phyloP scores from a whole-genome alignment of 2,797 vertebrate species.

The Fundulus diaphanus region DNA sequence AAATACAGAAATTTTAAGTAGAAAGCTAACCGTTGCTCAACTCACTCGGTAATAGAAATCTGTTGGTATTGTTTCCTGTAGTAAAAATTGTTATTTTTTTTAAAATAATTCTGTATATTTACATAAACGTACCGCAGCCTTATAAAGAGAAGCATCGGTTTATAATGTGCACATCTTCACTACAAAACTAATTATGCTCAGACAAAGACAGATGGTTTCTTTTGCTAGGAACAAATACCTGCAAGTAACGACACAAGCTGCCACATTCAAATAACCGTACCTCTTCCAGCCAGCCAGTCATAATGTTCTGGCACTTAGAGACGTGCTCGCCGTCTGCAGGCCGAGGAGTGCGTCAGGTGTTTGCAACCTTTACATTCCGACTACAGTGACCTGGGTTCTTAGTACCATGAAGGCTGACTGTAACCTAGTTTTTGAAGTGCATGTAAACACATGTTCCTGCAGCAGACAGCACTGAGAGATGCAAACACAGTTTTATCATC shows the following conservation, averaged over 20 bases:
- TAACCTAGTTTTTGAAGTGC: slow-evolving; percentile 21
- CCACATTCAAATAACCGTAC: neutral
- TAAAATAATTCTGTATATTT: neutral
- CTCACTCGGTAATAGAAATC: neutral
- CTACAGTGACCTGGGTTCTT: neutral
- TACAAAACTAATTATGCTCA: neutral
- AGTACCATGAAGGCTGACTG: neutral
- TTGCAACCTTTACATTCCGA: neutral
- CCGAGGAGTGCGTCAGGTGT: neutral
- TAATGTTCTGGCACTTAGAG: neutral
- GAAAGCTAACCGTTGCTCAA: neutral
- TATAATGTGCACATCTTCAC: neutral
- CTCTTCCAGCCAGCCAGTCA: neutral
- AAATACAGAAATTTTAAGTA: neutral
- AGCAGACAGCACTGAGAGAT: slow-evolving; percentile 10
- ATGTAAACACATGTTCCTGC: slow-evolving; percentile 18
- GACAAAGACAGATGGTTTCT: neutral
- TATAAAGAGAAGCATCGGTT: neutral
- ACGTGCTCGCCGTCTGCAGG: neutral
- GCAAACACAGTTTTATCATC: neutral
- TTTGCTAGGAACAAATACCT: neutral
- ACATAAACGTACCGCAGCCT: neutral
- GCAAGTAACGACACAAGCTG: neutral
- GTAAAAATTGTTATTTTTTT: neutral
- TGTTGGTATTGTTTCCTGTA: neutral